Conservation (phyloP, 2,797 vertebrate species). For the Cottoperca gobio region DNA sequence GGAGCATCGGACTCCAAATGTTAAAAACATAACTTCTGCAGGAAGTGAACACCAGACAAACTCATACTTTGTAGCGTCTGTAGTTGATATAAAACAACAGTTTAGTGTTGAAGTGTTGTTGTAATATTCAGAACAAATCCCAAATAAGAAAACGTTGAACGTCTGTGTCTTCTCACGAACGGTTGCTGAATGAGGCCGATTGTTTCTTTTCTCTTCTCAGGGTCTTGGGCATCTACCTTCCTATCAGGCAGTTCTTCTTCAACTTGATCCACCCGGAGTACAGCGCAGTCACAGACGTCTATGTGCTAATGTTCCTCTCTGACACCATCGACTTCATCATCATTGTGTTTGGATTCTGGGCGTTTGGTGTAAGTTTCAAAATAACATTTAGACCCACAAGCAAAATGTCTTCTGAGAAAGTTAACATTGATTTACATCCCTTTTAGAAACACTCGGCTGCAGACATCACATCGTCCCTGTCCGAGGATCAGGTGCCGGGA, state of each 20-base stretch:
- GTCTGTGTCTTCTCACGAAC: no score
- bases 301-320: conserved; percentile 98
- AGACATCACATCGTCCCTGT: conserved; percentile 97
- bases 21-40: no score
- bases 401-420: not conserved
- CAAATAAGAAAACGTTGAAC: no score
- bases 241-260: conserved; percentile 97
- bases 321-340: conserved; percentile 98
- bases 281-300: conserved; percentile 98
- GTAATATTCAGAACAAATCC: no score
- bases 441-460: conserved; percentile 96
- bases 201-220: conserved; percentile 68
- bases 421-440: not conserved
- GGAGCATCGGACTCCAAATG: no score
- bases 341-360: conserved; percentile 98
- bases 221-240: conserved; percentile 91
- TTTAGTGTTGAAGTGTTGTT: no score
- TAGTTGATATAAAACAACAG: no score
- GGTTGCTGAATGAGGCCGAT: no score
- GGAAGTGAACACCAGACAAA: no score
- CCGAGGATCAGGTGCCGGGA: conserved; percentile 96
- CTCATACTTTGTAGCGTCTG: no score
- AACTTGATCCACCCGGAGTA: conserved; percentile 98
- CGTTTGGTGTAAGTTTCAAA: conserved; percentile 92
- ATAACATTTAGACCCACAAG: not conserved